phyloP scores from a whole-genome alignment of 92 coral and sea anemone species.

The Paragorgia papillata region DNA sequence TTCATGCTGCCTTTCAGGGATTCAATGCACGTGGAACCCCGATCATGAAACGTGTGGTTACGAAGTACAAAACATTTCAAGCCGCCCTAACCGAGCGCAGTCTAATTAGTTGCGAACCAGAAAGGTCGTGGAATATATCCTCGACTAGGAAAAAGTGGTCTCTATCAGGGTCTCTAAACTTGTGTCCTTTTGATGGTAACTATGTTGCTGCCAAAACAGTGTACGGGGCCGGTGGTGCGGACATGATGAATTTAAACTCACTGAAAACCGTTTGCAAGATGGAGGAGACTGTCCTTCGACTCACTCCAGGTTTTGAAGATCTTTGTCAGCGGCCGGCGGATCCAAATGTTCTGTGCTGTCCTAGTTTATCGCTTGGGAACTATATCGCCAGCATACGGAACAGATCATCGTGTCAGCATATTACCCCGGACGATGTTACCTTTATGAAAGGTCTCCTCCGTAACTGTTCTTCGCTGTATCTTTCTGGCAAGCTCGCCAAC shows the following conservation, averaged over 20 bases:
- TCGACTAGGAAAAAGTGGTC: not conserved
- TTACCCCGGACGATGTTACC: conserved; percentile 72
- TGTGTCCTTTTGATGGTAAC: not conserved
- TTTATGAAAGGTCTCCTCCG: conserved; percentile 44
- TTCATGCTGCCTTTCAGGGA: conserved; percentile 63
- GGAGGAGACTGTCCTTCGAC: conserved; percentile 51
- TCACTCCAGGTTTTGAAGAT: conserved; percentile 31
- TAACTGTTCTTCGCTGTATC: conserved; percentile 61
- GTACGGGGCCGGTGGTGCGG: conserved; percentile 42
- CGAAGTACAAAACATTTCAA: conserved; percentile 8
- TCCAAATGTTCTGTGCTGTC: conserved; percentile 33
- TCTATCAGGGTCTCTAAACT: not conserved
- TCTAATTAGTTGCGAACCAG: not conserved
- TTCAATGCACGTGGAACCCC: conserved; percentile 91
- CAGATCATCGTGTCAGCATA: conserved; percentile 65
- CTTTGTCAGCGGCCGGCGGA: not conserved
- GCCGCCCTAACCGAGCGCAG: not conserved
- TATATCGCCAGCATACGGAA: conserved; percentile 65
- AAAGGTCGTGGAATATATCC: not conserved
- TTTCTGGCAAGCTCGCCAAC: conserved; percentile 34
- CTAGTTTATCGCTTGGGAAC: conserved; percentile 73
- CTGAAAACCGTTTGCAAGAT: conserved; percentile 63
- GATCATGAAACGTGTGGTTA: conserved; percentile 66
- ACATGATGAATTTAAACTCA: conserved; percentile 54
- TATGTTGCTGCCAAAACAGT: not conserved